Evolutionary conservation across 2,888 invertebrate species (phyloP).

Genomic region (Temnothorax ravouxi): DNA sequence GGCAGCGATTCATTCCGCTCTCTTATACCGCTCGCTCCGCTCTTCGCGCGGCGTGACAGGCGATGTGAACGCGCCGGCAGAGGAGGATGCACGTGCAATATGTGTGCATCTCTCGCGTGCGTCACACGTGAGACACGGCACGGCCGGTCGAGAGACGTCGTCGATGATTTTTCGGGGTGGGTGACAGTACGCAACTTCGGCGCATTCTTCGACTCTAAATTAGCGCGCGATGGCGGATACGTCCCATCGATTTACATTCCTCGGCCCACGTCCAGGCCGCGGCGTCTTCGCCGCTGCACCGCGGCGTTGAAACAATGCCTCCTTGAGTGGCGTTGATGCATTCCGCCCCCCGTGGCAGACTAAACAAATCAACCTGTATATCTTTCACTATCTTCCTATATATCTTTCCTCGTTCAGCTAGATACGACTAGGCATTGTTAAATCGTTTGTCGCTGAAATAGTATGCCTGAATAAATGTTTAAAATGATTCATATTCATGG

Average conservation of each 20-base stretch:
- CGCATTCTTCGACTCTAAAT: constrained; percentile 29
- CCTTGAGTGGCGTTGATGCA: constrained; percentile 44
- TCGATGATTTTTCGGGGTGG: constrained; percentile 47
- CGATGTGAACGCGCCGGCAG: constrained; percentile 47
- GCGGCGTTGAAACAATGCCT: constrained; percentile 43
- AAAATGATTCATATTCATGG: not conserved
- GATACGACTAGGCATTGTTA: not conserved
- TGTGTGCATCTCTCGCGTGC: constrained; percentile 37
- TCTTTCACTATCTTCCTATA: not conserved
- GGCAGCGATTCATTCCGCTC: constrained; percentile 75
- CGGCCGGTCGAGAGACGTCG: constrained; percentile 26
- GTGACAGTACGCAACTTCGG: constrained; percentile 36
- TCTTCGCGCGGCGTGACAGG: constrained; percentile 47
- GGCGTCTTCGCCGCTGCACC: constrained; percentile 8
- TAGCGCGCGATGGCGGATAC: constrained; percentile 39
- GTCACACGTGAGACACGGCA: constrained; percentile 22
- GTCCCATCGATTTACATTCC: constrained; percentile 45
- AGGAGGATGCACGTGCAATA: constrained; percentile 46
- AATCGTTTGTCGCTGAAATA: constrained; percentile 1
- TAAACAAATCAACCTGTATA: constrained; percentile 43
- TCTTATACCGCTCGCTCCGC: constrained; percentile 53
- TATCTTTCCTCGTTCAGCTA: not conserved
- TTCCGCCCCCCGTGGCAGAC: constrained; percentile 26
- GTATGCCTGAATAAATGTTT: not conserved
- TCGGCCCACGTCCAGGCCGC: constrained; percentile 23